Evolutionary conservation across 2,888 invertebrate genomes (phyloP).

Genomic region (Platycheirus albimanus): DNA sequence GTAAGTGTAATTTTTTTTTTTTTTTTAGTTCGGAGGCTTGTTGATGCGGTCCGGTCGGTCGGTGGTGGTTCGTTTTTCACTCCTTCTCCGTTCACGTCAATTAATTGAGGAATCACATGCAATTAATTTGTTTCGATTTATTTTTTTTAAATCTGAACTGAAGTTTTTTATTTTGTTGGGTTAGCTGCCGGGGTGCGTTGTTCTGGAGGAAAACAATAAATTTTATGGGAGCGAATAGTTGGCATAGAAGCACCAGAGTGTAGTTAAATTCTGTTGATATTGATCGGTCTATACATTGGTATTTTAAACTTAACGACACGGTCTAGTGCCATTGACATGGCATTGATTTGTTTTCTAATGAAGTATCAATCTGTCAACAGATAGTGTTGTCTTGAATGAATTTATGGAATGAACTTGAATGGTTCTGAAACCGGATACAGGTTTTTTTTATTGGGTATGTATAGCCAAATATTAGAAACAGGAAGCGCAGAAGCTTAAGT

Average conservation of each 20-base stretch:
- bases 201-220: constrained; percentile 18
- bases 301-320: background rate
- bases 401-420: background rate
- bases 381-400: background rate
- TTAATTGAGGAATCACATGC: constrained; percentile 70
- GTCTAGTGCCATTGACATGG: background rate
- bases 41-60: background rate
- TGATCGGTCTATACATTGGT: constrained; percentile 14
- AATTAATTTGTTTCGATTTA: constrained; percentile 60
- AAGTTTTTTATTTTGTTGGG: background rate
- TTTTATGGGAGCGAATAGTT: constrained; percentile 33
- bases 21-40: background rate
- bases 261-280: constrained; percentile 15
- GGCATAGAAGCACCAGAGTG: constrained; percentile 16
- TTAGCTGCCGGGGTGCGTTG: background rate
- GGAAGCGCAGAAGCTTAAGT: too few species aligned
- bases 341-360: constrained; percentile 17
- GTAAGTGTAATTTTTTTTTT: constrained; percentile 20
- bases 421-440: too few species aligned
- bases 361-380: constrained; percentile 1
- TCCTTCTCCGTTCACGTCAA: constrained; percentile 43
- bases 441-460: too few species aligned
- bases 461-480: too few species aligned
- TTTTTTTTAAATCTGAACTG: constrained; percentile 26
- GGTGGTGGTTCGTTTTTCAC: constrained; percentile 37